phyloP scores from a whole-genome alignment of 2,888 invertebrate species.

The Drosophila parthenogenetica region DNA sequence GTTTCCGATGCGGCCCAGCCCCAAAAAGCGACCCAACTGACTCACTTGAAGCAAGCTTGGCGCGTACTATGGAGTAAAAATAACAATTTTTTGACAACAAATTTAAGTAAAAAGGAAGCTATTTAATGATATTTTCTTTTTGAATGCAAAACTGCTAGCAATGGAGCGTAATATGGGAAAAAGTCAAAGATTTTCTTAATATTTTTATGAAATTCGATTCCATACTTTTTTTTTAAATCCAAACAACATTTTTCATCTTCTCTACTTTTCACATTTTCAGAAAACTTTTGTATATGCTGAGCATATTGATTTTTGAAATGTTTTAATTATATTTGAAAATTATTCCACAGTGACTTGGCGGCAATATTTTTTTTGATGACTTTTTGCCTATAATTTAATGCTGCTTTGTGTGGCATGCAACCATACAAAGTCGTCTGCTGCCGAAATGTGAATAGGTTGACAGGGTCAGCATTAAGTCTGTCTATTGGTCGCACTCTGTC shows the following conservation, averaged over 20 bases:
- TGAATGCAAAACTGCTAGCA: no score
- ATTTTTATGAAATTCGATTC: no score
- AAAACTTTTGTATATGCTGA: no score
- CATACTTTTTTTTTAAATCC: no score
- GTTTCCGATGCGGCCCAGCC: conserved; percentile 50
- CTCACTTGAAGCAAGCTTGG: conserved; percentile 4
- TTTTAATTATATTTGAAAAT: background rate
- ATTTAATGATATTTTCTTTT: no score
- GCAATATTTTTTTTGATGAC: conserved; percentile 51
- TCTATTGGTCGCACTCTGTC: background rate
- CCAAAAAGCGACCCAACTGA: conserved; percentile 27
- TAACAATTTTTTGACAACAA: background rate
- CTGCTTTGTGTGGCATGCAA: conserved; percentile 60
- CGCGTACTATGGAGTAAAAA: background rate
- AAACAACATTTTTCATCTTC: no score
- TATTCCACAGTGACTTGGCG: conserved; percentile 6
- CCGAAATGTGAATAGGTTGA: conserved; percentile 73
- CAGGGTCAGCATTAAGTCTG: conserved; percentile 59
- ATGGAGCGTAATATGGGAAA: no score
- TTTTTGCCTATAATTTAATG: conserved; percentile 66
- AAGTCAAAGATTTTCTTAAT: no score
- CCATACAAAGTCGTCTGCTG: conserved; percentile 63
- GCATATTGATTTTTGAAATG: no score
- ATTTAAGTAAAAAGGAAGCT: background rate
- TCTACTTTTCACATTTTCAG: no score